Evolutionary conservation across 1,140 invertebrate genomes (phyloP), one percentile per base, ranked within the genome.

Genomic region (Eriocheir sinensis): DNA sequence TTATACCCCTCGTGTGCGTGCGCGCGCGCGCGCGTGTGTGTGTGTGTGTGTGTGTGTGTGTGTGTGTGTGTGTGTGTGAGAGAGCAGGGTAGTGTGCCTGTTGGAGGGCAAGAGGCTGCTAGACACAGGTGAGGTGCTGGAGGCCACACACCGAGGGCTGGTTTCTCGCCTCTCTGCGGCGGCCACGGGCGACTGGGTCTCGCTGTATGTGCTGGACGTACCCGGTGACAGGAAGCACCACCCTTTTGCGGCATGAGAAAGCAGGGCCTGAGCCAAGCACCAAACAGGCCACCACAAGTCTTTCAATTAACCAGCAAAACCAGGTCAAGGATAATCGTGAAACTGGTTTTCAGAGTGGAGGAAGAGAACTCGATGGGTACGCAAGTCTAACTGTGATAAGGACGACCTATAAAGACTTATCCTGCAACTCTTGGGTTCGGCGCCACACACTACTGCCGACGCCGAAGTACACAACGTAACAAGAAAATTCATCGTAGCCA

Each of bases 31-130:
- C 32, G 83, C 32, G 34, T 85, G 34, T 36, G 34, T 85, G 83
- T 41, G 34, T 40, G 36, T 41, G 34, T 86, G 83, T 86, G 83
- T 38, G 30, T 38, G 30, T 38, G 83, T 38, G 30, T 38, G 40
- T 86, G 34, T 86, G 34, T 86, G 34, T 86, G 40, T 86, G 34
- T 86, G 34, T 86, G 83, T 86, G 12, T 86, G 8, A 41, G 15
- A 30, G 15, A 38, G 3, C 38, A 30, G 2, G 53, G 53, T 72
- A 27, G 60, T 72, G 60, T 72, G 60, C n/a, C 12, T 72, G 60
- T n/a, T 2, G 1, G 48, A 53, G 8, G 8, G 12, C 12, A 53
- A 53, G 12, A 9, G 12, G 12, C 9, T 0, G 48, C 21, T 17
- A 53, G 1, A 53, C 48, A 53, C 21, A 21, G 21, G 48, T 21